Evolutionary conservation across 1,140 invertebrate genomes (phyloP), one percentile per base, ranked within the genome.

Genomic region (Orchestia grillus): DNA sequence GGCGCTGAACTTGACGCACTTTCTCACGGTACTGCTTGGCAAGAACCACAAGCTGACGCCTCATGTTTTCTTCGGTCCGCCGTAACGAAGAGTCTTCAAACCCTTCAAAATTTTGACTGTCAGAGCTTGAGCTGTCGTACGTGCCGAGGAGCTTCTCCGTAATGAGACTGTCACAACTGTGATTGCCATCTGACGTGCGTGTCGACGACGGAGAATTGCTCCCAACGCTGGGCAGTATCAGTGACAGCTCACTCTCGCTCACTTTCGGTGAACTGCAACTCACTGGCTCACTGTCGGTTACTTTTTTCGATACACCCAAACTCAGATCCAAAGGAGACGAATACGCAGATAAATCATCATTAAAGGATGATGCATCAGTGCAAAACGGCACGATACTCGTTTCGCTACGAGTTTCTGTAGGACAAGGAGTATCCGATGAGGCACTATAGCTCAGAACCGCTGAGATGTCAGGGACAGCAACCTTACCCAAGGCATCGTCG

Each of bases 121-220:
- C 92, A 40, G 92, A 94, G n/a, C 92, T 94, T 28, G 92, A 94
- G 40, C 92, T 94, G 92, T 94, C 92, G 92, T 94, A 94, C 15
- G 92, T 94, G 15, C 92, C 92, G 40, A 94, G 92, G 40, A 94
- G 92, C 44, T 94, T 94, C 47, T 94, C 92, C 43, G 92, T 94
- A 15, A 94, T 45, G 44, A 94, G 92, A 94, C 92, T 47, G 40
- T 94, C 92, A 44, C 92, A 94, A 44, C 92, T 94, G 43, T 44
- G 43, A 47, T 94, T 94, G 43, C 92, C 92, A 44, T 94, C 92
- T n/a, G 92, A 94, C 36, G 92, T 45, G 0, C 92, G 36, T 44
- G 43, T 44, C 44, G 43, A 45, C 0, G 43, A 40, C 28, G 92
- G 43, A n/a, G 92, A 94, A 45, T 94, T 40, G 92, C 92, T 94